phyloP scores from a whole-genome alignment of 2,888 invertebrate genomes.

The Drosophila crucigera region DNA sequence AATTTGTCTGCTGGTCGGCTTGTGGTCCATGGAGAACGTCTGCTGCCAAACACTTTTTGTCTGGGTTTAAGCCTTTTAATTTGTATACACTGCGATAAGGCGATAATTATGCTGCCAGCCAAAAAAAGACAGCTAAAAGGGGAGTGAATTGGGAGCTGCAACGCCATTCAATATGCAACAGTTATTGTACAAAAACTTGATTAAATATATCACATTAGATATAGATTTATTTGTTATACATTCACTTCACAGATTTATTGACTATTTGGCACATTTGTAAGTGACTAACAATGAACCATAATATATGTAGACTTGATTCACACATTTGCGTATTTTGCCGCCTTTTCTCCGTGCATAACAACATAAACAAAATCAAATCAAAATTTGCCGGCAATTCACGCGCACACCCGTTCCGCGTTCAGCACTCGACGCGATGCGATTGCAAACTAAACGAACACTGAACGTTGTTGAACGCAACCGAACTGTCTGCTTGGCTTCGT shows the following conservation, averaged over 20 bases:
- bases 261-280: constrained; percentile 13
- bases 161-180: constrained; percentile 58
- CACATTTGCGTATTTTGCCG: constrained; percentile 46
- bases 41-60: constrained; percentile 32
- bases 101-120: constrained; percentile 61
- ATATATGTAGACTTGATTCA: constrained; percentile 7
- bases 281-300: constrained; percentile 1
- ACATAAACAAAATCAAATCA: constrained; percentile 57
- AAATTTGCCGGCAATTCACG: constrained; percentile 37
- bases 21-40: constrained; percentile 59
- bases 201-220: constrained; percentile 2
- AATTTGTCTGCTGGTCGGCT: constrained; percentile 47
- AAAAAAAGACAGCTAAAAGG: constrained; percentile 5
- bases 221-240: constrained; percentile 15
- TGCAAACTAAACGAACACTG: constrained; percentile 36
- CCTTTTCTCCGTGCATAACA: constrained; percentile 52
- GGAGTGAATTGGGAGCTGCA: neutral
- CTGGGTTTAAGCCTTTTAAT: constrained; percentile 64
- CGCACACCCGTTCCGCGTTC: constrained; percentile 23
- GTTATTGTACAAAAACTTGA: neutral
- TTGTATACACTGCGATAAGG: constrained; percentile 71
- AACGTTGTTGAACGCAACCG: constrained; percentile 10
- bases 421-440: constrained; percentile 42
- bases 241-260: constrained; percentile 29
- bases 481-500: neutral